Base-by-base conservation (phyloP, 2,797 vertebrate species). In the Zalophus californianus region DNA sequence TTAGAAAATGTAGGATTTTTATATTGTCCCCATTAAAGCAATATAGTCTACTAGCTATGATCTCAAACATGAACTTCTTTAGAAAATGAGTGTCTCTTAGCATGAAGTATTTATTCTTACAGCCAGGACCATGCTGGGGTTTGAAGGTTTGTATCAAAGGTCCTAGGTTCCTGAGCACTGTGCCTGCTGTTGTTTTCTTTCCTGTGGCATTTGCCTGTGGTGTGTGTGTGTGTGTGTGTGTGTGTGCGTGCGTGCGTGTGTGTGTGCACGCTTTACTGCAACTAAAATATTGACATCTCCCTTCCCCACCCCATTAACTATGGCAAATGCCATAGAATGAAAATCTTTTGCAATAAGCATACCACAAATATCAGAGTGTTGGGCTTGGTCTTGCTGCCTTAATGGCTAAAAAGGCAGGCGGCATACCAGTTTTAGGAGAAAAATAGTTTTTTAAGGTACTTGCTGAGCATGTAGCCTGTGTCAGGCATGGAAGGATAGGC, bases 1-100 rank as follows among this genome's bases (percentile, higher is more conserved):
- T 97, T 97, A 86, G 90, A 95, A 93, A 97, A 96, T 85, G 70
- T 97, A 58, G 96, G 96, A 83, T 94, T 97, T 98, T 95, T 97
- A 92, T 94, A 44, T 96, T 97, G 87, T 97, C 56, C 50, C 90
- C n/a, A 90, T 94, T 96, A 98, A 97, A 95, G 86, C 38, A 93
- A 93, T 87, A 80, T 7, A 77, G n/a, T 97, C 32, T 50, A 91
- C n/a, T 96, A 58, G 86, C 66, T 93, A 48, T 96, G 91, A 93
- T 90, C 86, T 95, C 72, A 95, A 66, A 85, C 50, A 87, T 70
- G 70, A 91, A 56, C 90, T 87, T 83, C 73, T 96, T 97, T 89
- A 80, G 93, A 97, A 97, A 95, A 91, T 90, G 48, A 96, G 44
- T 90, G 50, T 20, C 9, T 96, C 83, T 87, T 77, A 35, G 62